Conservation (phyloP, 2,113 vertebrate species). For the Zosterops borbonicus region DNA sequence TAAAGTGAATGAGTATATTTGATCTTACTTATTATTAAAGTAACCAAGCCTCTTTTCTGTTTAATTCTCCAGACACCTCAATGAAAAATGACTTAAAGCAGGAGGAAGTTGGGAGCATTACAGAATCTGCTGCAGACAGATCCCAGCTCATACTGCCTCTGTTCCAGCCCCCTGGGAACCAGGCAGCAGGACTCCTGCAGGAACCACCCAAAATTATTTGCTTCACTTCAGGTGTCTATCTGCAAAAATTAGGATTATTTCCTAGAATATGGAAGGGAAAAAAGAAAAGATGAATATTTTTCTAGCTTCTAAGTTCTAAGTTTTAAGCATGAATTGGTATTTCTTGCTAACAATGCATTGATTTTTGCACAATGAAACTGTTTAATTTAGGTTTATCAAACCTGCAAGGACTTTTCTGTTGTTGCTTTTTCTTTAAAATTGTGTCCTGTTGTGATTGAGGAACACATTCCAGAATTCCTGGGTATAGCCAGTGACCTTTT, state of each 20-base stretch:
- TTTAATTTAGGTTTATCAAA: neutral
- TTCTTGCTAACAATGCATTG: neutral
- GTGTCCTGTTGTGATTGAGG: neutral
- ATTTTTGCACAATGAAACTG: neutral
- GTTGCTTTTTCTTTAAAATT: neutral
- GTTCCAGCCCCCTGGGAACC: neutral
- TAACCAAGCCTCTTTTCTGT: neutral
- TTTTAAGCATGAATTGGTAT: neutral
- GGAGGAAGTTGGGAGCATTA: neutral
- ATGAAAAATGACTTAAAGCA: neutral
- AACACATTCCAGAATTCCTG: neutral
- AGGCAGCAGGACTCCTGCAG: neutral
- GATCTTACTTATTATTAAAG: neutral
- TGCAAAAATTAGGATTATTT: neutral
- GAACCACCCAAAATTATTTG: neutral
- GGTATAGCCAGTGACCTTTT: neutral
- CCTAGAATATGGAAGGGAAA: neutral
- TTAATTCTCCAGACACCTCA: neutral
- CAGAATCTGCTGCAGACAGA: neutral
- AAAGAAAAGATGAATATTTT: neutral
- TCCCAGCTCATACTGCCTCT: neutral
- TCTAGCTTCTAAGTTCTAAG: neutral
- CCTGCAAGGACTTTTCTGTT: neutral
- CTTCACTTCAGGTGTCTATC: neutral
- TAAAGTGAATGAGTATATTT: neutral